These are phyloP conservation scores for Limenitis camilla DNA, from an alignment of 2,888 invertebrate genomes.

Conservation along the genomic window DNA sequence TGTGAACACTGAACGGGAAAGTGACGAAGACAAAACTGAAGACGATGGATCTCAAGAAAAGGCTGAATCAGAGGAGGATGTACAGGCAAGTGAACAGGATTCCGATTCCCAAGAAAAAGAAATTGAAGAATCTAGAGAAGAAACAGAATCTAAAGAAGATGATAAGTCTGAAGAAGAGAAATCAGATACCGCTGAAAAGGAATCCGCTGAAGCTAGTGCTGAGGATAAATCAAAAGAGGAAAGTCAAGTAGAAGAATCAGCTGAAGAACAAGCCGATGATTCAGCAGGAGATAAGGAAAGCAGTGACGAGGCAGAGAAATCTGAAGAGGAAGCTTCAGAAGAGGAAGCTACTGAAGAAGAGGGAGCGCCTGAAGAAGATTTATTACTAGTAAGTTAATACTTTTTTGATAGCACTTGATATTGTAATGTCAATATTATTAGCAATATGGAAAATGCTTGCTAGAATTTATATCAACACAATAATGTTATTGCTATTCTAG, in stretches of 20 bases:
- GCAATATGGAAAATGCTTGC: too few species aligned
- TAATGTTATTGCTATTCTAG: too few species aligned
- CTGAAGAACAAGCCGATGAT: slow-evolving; percentile 41
- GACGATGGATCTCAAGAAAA: slow-evolving; percentile 64
- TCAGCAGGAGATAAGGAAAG: slow-evolving; percentile 42
- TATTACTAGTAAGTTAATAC: slow-evolving; percentile 68
- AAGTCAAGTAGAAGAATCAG: slow-evolving; percentile 37
- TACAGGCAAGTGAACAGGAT: slow-evolving; percentile 32
- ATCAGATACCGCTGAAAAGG: slow-evolving; percentile 27
- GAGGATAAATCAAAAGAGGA: slow-evolving; percentile 31
- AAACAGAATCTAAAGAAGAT: slow-evolving; percentile 23
- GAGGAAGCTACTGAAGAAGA: slow-evolving; percentile 46
- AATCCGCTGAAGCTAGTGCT: not conserved
- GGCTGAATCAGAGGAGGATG: slow-evolving; percentile 50
- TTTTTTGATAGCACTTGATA: not conserved
- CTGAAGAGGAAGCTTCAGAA: slow-evolving; percentile 42
- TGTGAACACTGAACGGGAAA: slow-evolving; percentile 28
- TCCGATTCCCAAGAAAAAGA: slow-evolving; percentile 4
- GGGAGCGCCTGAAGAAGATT: slow-evolving; percentile 78
- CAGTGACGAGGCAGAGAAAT: slow-evolving; percentile 25
- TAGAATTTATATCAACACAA: too few species aligned
- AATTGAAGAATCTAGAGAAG: slow-evolving; percentile 35
- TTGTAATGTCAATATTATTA: too few species aligned
- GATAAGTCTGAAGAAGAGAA: slow-evolving; percentile 33
- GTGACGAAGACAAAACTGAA: slow-evolving; percentile 37